Evolutionary conservation across 2,888 invertebrate species (phyloP).

Genomic region (Oscheius onirici): DNA sequence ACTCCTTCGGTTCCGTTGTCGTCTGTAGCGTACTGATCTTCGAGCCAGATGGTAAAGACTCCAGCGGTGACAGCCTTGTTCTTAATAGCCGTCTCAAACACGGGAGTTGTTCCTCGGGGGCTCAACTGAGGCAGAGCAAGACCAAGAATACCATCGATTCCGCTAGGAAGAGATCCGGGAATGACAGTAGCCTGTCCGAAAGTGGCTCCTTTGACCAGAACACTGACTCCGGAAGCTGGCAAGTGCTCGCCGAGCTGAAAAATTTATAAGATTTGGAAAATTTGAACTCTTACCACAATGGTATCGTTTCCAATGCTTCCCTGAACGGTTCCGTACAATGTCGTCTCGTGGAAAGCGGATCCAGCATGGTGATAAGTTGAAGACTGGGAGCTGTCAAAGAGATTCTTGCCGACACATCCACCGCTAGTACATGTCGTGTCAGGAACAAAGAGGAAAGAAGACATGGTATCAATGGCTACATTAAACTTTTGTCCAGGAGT

Average conservation of each 20-base stretch:
- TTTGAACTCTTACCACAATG: neutral
- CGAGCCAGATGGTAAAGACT: slow-evolving; percentile 24
- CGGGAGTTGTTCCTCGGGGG: neutral
- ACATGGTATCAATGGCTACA: slow-evolving; percentile 14
- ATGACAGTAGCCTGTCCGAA: slow-evolving; percentile 20
- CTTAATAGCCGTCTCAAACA: slow-evolving; percentile 8
- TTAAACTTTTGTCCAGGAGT: slow-evolving; percentile 20
- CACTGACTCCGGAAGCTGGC: neutral
- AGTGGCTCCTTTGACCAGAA: slow-evolving; percentile 7
- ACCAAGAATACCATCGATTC: slow-evolving; percentile 27
- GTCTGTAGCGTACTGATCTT: slow-evolving; percentile 22
- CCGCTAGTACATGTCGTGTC: slow-evolving; percentile 1
- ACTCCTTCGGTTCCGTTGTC: slow-evolving; percentile 34
- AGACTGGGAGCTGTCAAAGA: slow-evolving; percentile 4
- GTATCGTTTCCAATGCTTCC: slow-evolving; percentile 19
- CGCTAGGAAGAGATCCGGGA: neutral
- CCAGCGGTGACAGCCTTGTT: slow-evolving; percentile 5
- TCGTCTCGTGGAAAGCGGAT: slow-evolving; percentile 1
- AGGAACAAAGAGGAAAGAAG: slow-evolving; percentile 27
- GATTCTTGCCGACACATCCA: slow-evolving; percentile 5
- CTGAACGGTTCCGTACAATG: slow-evolving; percentile 8
- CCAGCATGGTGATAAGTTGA: neutral
- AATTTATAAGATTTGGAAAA: neutral
- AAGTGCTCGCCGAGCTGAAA: slow-evolving; percentile 23
- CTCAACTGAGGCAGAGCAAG: neutral